A percentile compares a stretch with the other conserved stretches of the same genome.
phyloP scores from a whole-genome alignment of 2,888 invertebrate species.

The Homarus gammarus region DNA sequence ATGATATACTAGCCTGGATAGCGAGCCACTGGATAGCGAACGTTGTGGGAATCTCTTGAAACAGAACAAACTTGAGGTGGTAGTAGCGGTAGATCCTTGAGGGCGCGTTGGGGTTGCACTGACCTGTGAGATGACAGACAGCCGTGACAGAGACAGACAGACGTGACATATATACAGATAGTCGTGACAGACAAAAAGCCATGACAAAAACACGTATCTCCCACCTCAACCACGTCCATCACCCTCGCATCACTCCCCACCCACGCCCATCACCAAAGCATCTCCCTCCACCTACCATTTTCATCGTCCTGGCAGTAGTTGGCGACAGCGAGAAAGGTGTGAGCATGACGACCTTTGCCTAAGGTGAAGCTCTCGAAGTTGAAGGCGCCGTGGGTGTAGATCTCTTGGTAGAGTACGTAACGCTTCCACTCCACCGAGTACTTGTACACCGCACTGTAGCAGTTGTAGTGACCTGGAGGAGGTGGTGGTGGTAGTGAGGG shows the following conservation, averaged over 20 bases:
- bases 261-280: too few species aligned
- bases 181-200: too few species aligned
- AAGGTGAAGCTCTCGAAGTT: slow-evolving; percentile 53
- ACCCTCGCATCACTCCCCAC: too few species aligned
- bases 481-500: too few species aligned
- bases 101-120: slow-evolving; percentile 33
- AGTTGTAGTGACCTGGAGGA: slow-evolving; percentile 40
- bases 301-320: slow-evolving; percentile 55
- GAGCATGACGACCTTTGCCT: not conserved
- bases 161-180: too few species aligned
- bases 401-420: slow-evolving; percentile 53
- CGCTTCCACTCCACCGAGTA: slow-evolving; percentile 21
- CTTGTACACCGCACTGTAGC: slow-evolving; percentile 31
- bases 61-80: slow-evolving; percentile 36
- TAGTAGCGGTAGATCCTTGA: slow-evolving; percentile 49
- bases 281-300: too few species aligned
- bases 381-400: slow-evolving; percentile 33
- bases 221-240: slow-evolving; percentile 19
- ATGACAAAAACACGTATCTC: too few species aligned
- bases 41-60: slow-evolving; percentile 33
- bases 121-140: too few species aligned
- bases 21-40: slow-evolving; percentile 6
- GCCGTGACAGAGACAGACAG: too few species aligned
- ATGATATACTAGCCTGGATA: not conserved
- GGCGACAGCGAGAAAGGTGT: slow-evolving; percentile 62